Evolutionary conservation across 2,888 invertebrate species (phyloP), one percentile per base, ranked within the genome.

Genomic region (Erynnis tages): DNA sequence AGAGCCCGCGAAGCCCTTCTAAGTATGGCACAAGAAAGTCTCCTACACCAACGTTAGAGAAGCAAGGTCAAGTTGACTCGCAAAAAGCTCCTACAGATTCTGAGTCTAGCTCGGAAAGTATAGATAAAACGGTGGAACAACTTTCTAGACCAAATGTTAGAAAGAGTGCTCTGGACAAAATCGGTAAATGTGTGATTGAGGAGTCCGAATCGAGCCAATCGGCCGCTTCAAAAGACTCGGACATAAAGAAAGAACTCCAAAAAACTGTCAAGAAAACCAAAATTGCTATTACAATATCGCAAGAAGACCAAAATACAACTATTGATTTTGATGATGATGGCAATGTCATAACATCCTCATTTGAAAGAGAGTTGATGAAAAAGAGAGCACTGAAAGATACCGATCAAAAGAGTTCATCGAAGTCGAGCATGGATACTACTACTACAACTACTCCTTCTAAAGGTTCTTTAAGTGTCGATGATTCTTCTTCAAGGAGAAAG

Each of bases 151-250:
- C 91, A 44, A 80, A 78, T 48, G 77, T 87, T 30, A 90, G 88
- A 56, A 91, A 91, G 58, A 75, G 58, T 32, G 79, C 73, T 1
- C 64, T 88, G 53, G 89, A 86, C 57, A 88, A 84, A 77, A 79
- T 83, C 10, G 85, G 83, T 1, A 90, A 89, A 73, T 81, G 76
- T 57, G 79, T 80, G 14, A 79, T 91, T 41, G 91, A 91, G 59
- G 91, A 91, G 64, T 91, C 91, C n/a, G 92, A 92, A 58, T 91
- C 92, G 0, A 91, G 91, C 61, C 91, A 91, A 29, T 91, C 91
- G 5, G 91, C 88, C 5, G 90, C 91, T 5, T 90, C 90, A 0
- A 91, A 90, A 68, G 63, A 75, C n/a, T 87, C 90, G 2, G 82
- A 86, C 56, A 58, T 66, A 8, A 86, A 87, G 8, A 85, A 79